Evolutionary conservation across 2,797 vertebrate species (phyloP), one percentile per base, ranked within the genome.

Genomic region (Cryptoprocta ferox): DNA sequence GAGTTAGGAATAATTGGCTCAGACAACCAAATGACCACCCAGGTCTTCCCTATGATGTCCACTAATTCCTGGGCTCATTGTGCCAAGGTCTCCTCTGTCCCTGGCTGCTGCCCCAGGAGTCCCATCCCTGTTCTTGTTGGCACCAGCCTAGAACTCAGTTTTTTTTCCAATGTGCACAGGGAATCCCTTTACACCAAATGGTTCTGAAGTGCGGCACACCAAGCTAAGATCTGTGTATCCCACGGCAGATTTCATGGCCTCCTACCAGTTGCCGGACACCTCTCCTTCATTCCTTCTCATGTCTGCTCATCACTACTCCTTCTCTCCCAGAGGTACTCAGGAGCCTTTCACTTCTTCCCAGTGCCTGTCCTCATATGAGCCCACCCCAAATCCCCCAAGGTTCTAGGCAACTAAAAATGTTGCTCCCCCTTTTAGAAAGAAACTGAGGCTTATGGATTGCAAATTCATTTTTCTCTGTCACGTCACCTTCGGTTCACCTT

Each of bases 181-280:
- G 93, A 88, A 80, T 37, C 15, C 28, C 21, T 7, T 35, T 45
- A 75, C 10, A 89, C 8, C 12, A 53, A 92, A 88, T 3, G n/a
- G 42, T 61, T 87, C 65, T 28, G n/a, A 70, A 83, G 59, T n/a
- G 5, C 6, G n/a, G 9, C 32, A 0, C 12, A 35, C 18, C 45
- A 2, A 35, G 18, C 16, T 68, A n/a, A 75, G 35, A 35, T 6
- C 9, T 24, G 5, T 21, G 2, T 11, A 5, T 32, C 7, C 15
- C 8, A 0, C 0, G 37, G 32, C 63, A 50, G 18, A 30, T 12
- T 30, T 76, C 6, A 3, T 15, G 39, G 42, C 35, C 6, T n/a
- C 63, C 42, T 50, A 32, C 14, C 63, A 21, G 2, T 16, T 6
- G 0, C 10, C 2, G 50, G 48, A 3, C 0, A 7, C 32, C 59